phyloP scores from a whole-genome alignment of 2,113 vertebrate genomes.

The pig (Sus scrofa) region DNA sequence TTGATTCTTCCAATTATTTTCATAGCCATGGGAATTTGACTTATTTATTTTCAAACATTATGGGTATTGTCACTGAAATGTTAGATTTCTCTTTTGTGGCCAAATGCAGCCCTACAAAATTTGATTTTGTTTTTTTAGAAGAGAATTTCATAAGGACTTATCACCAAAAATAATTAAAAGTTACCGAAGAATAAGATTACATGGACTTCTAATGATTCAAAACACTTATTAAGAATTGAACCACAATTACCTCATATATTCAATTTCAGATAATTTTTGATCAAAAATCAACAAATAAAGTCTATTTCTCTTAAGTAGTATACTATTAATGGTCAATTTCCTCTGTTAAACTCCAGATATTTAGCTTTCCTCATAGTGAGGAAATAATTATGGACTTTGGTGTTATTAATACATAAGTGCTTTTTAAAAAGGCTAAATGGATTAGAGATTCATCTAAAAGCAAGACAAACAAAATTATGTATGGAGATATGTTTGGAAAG shows the following conservation, averaged over 20 bases:
- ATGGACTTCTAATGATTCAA: background rate
- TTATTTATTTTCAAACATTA: conserved; percentile 30
- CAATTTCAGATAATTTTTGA: background rate
- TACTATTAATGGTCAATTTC: background rate
- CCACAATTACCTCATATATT: background rate
- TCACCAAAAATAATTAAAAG: background rate
- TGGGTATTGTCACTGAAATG: background rate
- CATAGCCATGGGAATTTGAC: background rate
- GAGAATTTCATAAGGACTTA: background rate
- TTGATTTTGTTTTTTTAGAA: background rate
- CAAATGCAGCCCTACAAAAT: background rate
- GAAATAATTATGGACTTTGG: background rate
- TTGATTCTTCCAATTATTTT: conserved; percentile 21
- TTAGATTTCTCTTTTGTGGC: background rate
- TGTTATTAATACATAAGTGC: background rate
- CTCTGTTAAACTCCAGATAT: background rate
- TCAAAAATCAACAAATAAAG: background rate
- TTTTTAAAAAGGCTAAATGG: background rate
- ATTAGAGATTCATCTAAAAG: background rate
- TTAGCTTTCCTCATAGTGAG: conserved; percentile 14
- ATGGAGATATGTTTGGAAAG: background rate
- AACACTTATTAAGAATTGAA: background rate
- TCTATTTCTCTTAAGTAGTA: background rate
- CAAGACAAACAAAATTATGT: background rate
- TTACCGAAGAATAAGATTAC: background rate